Percentiles rank a stretch among this genome's conserved stretches.
Conservation (phyloP, 2,797 vertebrate species). For the Rhinichthys osculus region DNA sequence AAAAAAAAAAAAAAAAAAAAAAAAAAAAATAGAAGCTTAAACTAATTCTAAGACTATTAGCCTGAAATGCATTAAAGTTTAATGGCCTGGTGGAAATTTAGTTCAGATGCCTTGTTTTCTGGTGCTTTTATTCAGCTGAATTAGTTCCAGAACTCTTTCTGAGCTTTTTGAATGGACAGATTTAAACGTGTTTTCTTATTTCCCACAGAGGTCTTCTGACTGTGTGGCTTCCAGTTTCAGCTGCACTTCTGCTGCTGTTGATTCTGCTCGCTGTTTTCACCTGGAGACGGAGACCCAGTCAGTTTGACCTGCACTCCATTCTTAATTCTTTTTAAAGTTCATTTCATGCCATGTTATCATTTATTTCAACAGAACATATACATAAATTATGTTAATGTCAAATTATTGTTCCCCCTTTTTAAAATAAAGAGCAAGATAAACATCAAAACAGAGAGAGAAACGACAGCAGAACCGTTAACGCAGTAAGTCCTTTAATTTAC, state of each 20-base stretch:
- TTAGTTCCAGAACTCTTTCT: background rate
- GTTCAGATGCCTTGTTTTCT: background rate
- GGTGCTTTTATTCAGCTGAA: background rate
- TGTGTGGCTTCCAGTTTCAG: constrained; percentile 13
- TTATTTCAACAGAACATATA: background rate
- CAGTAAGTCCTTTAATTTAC: background rate
- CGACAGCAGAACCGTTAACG: background rate
- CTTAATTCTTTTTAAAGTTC: background rate
- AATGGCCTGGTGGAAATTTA: background rate
- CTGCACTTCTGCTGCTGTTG: background rate
- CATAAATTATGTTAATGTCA: background rate
- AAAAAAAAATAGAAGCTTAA: background rate
- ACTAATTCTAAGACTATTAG: background rate
- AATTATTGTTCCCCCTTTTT: background rate
- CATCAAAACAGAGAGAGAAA: background rate
- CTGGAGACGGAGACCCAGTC: background rate
- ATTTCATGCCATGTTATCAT: background rate
- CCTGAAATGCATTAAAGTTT: background rate
- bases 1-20: background rate
- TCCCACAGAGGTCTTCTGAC: background rate
- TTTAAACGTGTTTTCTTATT: background rate
- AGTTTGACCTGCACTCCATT: background rate
- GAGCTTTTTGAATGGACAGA: background rate
- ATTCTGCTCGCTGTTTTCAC: background rate
- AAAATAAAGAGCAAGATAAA: background rate